Evolutionary conservation across 1,140 invertebrate species (phyloP).

Genomic region (Drosophila parvula): DNA sequence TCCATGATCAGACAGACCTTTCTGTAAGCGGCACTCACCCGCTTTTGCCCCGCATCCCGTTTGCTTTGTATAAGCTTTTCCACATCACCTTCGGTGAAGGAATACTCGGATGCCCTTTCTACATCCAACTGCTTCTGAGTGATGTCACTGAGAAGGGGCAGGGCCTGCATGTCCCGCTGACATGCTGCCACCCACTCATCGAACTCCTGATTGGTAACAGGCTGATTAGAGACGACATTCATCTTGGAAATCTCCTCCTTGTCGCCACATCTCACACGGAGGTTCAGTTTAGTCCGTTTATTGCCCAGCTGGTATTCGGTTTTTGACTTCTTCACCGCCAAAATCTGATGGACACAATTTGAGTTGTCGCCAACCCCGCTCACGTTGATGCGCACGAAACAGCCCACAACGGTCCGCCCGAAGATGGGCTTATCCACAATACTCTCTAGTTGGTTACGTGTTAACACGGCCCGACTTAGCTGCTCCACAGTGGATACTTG

Average conservation of each 20-base stretch:
- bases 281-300: conserved; percentile 11
- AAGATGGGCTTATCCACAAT: conserved; percentile 56
- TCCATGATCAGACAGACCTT: conserved; percentile 45
- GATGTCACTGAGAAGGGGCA: conserved; percentile 26
- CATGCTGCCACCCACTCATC: conserved; percentile 22
- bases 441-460: conserved; percentile 30
- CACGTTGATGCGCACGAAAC: conserved; percentile 43
- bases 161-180: not conserved
- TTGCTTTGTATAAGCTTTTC: conserved; percentile 39
- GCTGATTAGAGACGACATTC: conserved; percentile 45
- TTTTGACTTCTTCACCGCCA: not conserved
- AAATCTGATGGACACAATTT: conserved; percentile 20
- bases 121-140: conserved; percentile 39
- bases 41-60: not conserved
- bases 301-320: conserved; percentile 23
- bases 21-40: conserved; percentile 12
- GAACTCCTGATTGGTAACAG: conserved; percentile 25
- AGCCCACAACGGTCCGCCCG: conserved; percentile 28
- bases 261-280: conserved; percentile 17
- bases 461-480: conserved; percentile 27
- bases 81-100: conserved; percentile 45
- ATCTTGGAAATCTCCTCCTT: conserved; percentile 7
- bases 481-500: conserved; percentile 10
- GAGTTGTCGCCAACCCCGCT: not conserved
- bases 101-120: conserved; percentile 11